Evolutionary conservation across 2,797 vertebrate species (phyloP).

Genomic region (Mallotus villosus): DNA sequence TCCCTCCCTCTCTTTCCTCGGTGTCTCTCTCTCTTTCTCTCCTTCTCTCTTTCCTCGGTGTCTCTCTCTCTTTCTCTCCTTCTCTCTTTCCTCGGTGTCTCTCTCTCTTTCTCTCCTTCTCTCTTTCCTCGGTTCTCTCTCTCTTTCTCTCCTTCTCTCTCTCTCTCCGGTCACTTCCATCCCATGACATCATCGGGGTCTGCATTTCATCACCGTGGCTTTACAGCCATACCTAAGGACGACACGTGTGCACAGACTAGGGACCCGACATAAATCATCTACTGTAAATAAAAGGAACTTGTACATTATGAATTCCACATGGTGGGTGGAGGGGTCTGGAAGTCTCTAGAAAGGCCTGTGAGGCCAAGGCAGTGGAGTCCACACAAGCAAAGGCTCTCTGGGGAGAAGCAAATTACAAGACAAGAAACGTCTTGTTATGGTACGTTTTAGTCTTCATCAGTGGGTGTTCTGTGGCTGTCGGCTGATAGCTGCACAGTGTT

Average conservation of each 20-base stretch:
- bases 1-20: slow-evolving; percentile 7
- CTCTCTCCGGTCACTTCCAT: slow-evolving; percentile 37
- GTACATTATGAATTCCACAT: slow-evolving; percentile 35
- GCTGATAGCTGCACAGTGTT: slow-evolving; percentile 19
- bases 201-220: slow-evolving; percentile 43
- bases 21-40: not conserved
- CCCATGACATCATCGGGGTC: slow-evolving; percentile 51
- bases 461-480: slow-evolving; percentile 10
- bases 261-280: slow-evolving; percentile 28
- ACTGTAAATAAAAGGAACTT: slow-evolving; percentile 26
- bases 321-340: not conserved
- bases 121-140: not conserved
- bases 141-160: too few relatives aligned
- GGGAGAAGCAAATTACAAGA: not conserved
- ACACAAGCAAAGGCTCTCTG: too few relatives aligned
- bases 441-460: slow-evolving; percentile 18
- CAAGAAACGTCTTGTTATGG: slow-evolving; percentile 9
- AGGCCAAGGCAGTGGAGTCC: not conserved
- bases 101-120: slow-evolving; percentile 9
- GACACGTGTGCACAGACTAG: slow-evolving; percentile 22
- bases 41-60: not conserved
- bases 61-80: slow-evolving; percentile 9
- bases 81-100: not conserved
- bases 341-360: not conserved
- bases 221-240: slow-evolving; percentile 31